phyloP scores from a whole-genome alignment of 2,113 vertebrate species.

The Paradisaea rubra region DNA sequence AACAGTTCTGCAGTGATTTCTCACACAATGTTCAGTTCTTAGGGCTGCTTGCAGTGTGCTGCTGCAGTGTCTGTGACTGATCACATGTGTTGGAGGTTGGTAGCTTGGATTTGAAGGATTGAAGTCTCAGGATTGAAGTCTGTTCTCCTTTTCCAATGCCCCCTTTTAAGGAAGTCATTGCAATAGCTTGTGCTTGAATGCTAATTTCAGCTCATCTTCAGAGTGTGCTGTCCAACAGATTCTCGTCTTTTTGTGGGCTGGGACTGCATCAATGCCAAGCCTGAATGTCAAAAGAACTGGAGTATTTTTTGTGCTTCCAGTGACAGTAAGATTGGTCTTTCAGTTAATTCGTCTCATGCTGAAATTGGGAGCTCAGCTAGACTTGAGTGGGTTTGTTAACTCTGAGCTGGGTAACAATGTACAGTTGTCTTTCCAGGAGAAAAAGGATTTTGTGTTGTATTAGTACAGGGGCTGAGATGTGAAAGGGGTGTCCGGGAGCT shows the following conservation, averaged over 20 bases:
- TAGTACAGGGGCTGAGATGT: not conserved
- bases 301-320: not conserved
- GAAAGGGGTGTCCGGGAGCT: not conserved
- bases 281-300: not conserved
- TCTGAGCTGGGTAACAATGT: not conserved
- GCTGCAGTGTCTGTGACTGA: not conserved
- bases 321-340: not conserved
- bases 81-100: not conserved
- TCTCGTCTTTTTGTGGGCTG: not conserved
- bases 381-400: not conserved
- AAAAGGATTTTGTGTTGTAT: not conserved
- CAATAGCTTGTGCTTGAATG: not conserved
- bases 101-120: not conserved
- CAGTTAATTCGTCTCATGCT: not conserved
- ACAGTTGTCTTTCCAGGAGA: not conserved
- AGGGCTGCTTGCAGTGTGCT: not conserved
- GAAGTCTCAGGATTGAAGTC: not conserved
- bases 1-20: not conserved
- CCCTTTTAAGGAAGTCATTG: not conserved
- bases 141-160: not conserved
- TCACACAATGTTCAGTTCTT: not conserved
- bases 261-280: not conserved
- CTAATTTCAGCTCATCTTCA: not conserved
- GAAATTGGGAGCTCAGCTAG: not conserved
- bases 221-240: not conserved